Evolutionary conservation across 2,113 vertebrate genomes (phyloP).

Genomic region (Gymnocephalus cernua): DNA sequence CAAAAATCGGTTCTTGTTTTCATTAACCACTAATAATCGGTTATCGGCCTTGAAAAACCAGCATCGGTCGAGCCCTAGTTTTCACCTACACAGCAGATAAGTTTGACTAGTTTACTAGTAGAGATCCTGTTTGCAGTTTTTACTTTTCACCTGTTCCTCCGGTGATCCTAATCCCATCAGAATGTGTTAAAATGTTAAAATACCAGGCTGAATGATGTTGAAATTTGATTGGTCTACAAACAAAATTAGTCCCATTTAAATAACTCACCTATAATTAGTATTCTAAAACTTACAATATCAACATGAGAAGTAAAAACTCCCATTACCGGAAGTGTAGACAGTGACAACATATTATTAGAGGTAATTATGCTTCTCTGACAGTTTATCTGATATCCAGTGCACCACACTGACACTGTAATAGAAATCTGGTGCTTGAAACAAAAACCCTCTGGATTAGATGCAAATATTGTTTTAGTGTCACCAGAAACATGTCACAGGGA

Average conservation of each 20-base stretch:
- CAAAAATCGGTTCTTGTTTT: too few species aligned
- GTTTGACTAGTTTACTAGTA: background rate
- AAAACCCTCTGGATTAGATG: slow-evolving; percentile 5
- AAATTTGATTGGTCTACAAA: background rate
- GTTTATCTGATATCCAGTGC: slow-evolving; percentile 14
- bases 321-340: background rate
- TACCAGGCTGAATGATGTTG: background rate
- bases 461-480: slow-evolving; percentile 18
- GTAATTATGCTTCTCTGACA: slow-evolving; percentile 23
- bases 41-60: too few species aligned
- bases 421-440: slow-evolving; percentile 22
- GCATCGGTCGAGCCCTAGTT: too few species aligned
- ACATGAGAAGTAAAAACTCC: background rate
- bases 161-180: too few species aligned
- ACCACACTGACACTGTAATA: slow-evolving; percentile 12
- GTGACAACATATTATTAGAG: slow-evolving; percentile 14
- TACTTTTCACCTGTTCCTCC: too few species aligned
- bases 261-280: background rate
- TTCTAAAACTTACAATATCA: background rate
- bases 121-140: background rate
- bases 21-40: too few species aligned
- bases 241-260: background rate
- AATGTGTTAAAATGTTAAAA: background rate
- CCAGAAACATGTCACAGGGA: slow-evolving; percentile 2
- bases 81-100: too few species aligned